phyloP scores from a whole-genome alignment of 2,797 vertebrate genomes.

The Botia almorhae region DNA sequence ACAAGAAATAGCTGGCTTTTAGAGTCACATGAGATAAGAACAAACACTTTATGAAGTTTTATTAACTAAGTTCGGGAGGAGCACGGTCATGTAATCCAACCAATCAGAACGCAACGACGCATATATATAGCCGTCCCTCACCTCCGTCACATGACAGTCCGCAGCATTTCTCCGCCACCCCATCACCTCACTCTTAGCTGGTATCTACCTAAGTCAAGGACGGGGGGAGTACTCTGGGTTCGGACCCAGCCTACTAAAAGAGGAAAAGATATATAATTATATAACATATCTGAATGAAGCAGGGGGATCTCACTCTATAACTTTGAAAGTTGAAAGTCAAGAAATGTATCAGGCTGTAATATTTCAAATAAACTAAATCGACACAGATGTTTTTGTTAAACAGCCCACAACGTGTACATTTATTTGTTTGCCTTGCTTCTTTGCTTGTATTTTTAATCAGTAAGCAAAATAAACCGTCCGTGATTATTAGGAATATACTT shows the following conservation, averaged over 20 bases:
- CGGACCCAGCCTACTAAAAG: not conserved
- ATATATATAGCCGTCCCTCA: too few relatives aligned
- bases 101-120: too few relatives aligned
- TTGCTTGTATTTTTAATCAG: too few relatives aligned
- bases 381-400: not conserved
- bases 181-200: too few relatives aligned
- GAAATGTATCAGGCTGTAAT: not conserved
- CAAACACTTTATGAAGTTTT: constrained; percentile 74
- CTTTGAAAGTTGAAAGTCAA: not conserved
- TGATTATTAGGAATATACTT: too few relatives aligned
- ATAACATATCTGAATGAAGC: constrained; percentile 6
- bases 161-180: too few relatives aligned
- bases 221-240: too few relatives aligned
- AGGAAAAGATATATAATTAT: constrained; percentile 2
- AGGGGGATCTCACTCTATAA: not conserved
- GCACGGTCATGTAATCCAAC: too few relatives aligned
- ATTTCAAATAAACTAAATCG: not conserved
- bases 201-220: too few relatives aligned
- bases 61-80: too few relatives aligned
- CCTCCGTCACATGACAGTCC: too few relatives aligned
- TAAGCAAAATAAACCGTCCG: not conserved
- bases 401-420: not conserved
- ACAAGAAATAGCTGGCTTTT: constrained; percentile 81
- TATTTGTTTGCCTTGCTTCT: too few relatives aligned
- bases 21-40: constrained; percentile 81